These are phyloP conservation scores for Gymnorhina tibicen DNA, from an alignment of 2,113 vertebrate species.

Conservation along the genomic window DNA sequence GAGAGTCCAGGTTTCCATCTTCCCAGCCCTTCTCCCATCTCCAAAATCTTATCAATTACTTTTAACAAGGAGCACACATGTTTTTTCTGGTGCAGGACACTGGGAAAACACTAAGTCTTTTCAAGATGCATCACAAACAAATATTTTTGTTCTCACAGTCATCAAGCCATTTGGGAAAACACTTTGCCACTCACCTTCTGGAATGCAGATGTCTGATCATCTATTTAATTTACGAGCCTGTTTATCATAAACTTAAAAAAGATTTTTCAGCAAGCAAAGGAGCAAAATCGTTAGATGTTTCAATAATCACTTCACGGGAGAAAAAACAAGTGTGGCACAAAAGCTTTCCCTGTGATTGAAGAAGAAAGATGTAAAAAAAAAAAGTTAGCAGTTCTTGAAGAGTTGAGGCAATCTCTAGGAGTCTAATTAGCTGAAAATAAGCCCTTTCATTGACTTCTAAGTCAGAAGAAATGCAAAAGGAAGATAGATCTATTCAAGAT, in stretches of 20 bases:
- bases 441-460: conserved; percentile 49
- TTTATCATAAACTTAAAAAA: conserved; percentile 9
- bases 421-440: conserved; percentile 64
- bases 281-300: conserved; percentile 36
- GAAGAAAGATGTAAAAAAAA: conserved; percentile 33
- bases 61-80: background rate
- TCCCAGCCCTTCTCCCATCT: background rate
- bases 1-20: background rate
- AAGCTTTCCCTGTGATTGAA: conserved; percentile 27
- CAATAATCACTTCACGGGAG: conserved; percentile 16
- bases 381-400: background rate
- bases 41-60: background rate
- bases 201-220: conserved; percentile 1
- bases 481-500: conserved; percentile 30
- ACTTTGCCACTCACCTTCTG: background rate
- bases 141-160: background rate
- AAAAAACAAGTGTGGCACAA: background rate
- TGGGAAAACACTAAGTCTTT: background rate
- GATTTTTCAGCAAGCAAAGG: conserved; percentile 25
- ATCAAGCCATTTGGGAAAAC: background rate
- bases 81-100: background rate
- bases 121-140: background rate
- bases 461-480: conserved; percentile 32
- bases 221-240: conserved; percentile 23
- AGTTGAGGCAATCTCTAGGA: conserved; percentile 42